Evolutionary conservation across 2,888 invertebrate species (phyloP).

Genomic region (Lepas anatifera): DNA sequence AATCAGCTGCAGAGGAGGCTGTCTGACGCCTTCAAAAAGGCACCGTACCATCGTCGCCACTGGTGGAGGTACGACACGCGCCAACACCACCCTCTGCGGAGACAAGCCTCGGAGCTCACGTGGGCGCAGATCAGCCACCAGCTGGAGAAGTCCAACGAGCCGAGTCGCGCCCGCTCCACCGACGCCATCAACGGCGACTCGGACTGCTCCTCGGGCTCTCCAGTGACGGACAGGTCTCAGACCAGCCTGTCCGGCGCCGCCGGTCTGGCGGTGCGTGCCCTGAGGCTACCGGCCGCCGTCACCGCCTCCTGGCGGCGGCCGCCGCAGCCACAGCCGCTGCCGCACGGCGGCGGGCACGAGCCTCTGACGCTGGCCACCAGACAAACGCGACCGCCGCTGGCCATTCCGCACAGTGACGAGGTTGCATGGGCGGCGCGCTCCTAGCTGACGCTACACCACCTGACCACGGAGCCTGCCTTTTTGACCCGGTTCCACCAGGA

Average conservation of each 20-base stretch:
- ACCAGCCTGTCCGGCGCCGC: not conserved
- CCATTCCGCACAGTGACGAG: not conserved
- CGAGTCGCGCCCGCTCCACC: not conserved
- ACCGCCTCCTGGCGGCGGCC: not conserved
- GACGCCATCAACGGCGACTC: not conserved
- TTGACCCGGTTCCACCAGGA: too few relatives aligned
- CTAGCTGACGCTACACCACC: too few relatives aligned
- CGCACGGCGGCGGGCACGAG: too few relatives aligned
- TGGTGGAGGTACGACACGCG: not conserved
- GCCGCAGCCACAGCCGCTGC: not conserved
- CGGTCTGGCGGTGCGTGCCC: not conserved
- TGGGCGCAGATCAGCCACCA: constrained; percentile 4
- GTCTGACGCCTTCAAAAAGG: not conserved
- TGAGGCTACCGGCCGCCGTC: not conserved
- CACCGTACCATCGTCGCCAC: not conserved
- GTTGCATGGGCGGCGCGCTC: not conserved
- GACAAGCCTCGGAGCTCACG: not conserved
- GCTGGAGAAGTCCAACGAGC: not conserved
- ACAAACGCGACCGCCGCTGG: too few relatives aligned
- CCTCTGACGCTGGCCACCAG: too few relatives aligned
- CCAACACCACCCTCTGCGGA: not conserved
- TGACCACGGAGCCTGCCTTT: not conserved
- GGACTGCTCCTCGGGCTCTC: constrained; percentile 2
- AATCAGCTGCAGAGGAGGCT: constrained; percentile 1
- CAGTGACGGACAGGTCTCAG: not conserved